A percentile compares a stretch with the other conserved stretches of the same genome.
Conservation (phyloP, 2,888 invertebrate species). For the Byasa hedistus region DNA sequence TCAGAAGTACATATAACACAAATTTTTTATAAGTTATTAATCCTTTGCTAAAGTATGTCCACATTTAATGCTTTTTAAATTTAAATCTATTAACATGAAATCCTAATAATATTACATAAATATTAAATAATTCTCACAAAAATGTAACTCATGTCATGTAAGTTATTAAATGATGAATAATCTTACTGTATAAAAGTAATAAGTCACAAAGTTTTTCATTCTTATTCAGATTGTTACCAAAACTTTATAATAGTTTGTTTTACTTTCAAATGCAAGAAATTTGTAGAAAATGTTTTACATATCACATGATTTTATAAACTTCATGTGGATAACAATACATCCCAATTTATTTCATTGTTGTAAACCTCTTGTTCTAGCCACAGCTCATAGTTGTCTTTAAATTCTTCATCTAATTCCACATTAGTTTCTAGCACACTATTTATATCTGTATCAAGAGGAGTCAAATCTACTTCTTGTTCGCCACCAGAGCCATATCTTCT, state of each 20-base stretch:
- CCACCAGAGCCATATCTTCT: conserved; percentile 87
- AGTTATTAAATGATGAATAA: conserved; percentile 21
- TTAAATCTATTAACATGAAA: conserved; percentile 19
- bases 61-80: conserved; percentile 21
- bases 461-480: conserved; percentile 80
- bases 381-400: conserved; percentile 94
- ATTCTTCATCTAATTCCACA: conserved; percentile 93
- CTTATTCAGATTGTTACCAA: conserved; percentile 9
- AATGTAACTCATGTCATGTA: conserved; percentile 19
- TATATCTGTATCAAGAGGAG: conserved; percentile 88
- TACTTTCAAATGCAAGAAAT: conserved; percentile 2
- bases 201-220: conserved; percentile 17
- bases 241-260: conserved; percentile 14
- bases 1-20: conserved; percentile 21
- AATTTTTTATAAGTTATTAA: conserved; percentile 19
- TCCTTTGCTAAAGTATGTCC: conserved; percentile 19
- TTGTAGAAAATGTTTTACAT: conserved; percentile 1
- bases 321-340: conserved; percentile 70
- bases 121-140: conserved; percentile 17
- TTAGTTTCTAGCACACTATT: conserved; percentile 89
- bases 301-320: conserved; percentile 28
- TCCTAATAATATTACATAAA: conserved; percentile 15
- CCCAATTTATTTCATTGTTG: conserved; percentile 91
- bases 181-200: conserved; percentile 30
- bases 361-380: conserved; percentile 99